A percentile compares a stretch with the other conserved stretches of the same genome.
Conservation (phyloP, 2,888 invertebrate species). For the Pseudococcus viburni region DNA sequence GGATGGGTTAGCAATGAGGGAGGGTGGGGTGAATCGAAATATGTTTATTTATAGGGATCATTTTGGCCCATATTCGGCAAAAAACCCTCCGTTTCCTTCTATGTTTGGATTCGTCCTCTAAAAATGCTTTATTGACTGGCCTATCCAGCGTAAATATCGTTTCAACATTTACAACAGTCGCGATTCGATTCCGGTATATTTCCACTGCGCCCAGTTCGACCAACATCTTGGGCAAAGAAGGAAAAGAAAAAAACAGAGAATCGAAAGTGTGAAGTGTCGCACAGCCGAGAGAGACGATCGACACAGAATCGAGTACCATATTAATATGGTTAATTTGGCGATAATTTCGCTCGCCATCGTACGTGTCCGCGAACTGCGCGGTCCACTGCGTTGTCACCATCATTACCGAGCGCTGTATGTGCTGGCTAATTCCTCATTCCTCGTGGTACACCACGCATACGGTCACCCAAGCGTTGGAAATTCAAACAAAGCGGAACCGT, state of each 20-base stretch:
- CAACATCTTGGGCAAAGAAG: neutral
- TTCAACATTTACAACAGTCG: too few relatives aligned
- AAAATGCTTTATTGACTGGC: too few relatives aligned
- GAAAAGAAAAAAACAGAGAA: neutral
- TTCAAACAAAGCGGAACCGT: slow-evolving; percentile 50
- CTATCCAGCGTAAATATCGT: too few relatives aligned
- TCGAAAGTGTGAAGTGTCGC: slow-evolving; percentile 24
- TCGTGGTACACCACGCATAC: neutral
- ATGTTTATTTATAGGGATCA: too few relatives aligned
- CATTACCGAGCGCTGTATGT: neutral
- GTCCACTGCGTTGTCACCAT: neutral
- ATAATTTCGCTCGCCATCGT: slow-evolving; percentile 16
- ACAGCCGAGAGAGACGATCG: neutral
- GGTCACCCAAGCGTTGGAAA: slow-evolving; percentile 52
- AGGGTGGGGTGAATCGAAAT: too few relatives aligned
- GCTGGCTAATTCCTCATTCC: slow-evolving; percentile 44
- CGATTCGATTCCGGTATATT: neutral
- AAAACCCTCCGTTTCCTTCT: too few relatives aligned
- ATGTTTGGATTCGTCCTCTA: too few relatives aligned
- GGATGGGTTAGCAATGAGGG: too few relatives aligned
- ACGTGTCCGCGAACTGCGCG: slow-evolving; percentile 2
- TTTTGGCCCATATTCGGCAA: too few relatives aligned
- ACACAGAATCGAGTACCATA: slow-evolving; percentile 1
- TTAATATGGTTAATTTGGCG: slow-evolving; percentile 46
- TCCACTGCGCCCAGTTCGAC: neutral